Conservation (phyloP, 2,797 vertebrate genomes). For the Macropodus opercularis region DNA sequence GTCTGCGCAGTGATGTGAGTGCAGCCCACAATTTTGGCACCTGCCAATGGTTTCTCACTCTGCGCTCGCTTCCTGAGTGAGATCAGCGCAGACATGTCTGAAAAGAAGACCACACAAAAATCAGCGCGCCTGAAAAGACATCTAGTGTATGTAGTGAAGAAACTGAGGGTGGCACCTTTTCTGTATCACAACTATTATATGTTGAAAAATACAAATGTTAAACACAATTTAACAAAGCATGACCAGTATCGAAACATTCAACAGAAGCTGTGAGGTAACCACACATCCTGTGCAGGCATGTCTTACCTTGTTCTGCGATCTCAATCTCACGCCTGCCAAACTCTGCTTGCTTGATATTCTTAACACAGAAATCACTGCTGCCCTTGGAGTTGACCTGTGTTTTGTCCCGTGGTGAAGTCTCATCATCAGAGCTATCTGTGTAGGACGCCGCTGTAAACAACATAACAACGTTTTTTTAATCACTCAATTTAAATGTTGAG, state of each 20-base stretch:
- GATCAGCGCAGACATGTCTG: conserved; percentile 94
- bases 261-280: not conserved
- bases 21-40: conserved; percentile 95
- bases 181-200: not conserved
- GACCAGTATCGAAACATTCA: not conserved
- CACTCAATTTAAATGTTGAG: not conserved
- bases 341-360: conserved; percentile 96
- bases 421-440: conserved; percentile 95
- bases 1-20: conserved; percentile 98
- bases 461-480: not conserved
- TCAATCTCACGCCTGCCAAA: conserved; percentile 95
- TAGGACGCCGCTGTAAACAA: conserved; percentile 88
- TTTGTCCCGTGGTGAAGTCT: conserved; percentile 92
- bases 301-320: conserved; percentile 93
- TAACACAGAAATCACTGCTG: conserved; percentile 95
- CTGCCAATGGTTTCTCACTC: conserved; percentile 94
- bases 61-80: conserved; percentile 96
- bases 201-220: too few species aligned
- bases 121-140: conserved; percentile 9
- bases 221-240: not conserved
- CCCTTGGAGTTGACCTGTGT: conserved; percentile 93
- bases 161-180: not conserved
- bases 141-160: not conserved
- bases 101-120: conserved; percentile 33
- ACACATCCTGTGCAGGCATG: too few species aligned